Evolutionary conservation across 1,140 invertebrate genomes (phyloP).

Genomic region (Wasmannia auropunctata): DNA sequence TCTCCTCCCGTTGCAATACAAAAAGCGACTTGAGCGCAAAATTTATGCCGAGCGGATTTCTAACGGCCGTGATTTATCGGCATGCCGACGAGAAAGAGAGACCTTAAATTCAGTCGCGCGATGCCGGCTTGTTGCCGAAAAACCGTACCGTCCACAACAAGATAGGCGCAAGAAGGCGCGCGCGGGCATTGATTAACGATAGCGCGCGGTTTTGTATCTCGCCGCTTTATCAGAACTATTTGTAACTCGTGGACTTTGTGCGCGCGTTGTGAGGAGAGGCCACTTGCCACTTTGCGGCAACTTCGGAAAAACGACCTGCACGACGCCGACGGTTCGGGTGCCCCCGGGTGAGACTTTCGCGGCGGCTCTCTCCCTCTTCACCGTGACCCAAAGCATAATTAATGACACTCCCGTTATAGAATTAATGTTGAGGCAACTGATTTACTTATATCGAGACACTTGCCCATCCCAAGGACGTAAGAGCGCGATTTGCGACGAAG

Average conservation of each 20-base stretch:
- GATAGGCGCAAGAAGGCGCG: background rate
- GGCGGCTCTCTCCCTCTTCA: background rate
- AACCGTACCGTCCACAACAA: constrained; percentile 30
- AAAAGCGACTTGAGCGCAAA: constrained; percentile 16
- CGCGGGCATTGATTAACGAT: constrained; percentile 61
- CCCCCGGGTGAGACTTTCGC: background rate
- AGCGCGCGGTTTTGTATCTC: constrained; percentile 12
- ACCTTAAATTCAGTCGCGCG: constrained; percentile 50
- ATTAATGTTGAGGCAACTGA: constrained; percentile 30
- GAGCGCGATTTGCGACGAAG: background rate
- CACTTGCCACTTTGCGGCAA: background rate
- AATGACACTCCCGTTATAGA: background rate
- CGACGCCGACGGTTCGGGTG: background rate
- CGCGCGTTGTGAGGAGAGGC: background rate
- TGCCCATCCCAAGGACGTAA: background rate
- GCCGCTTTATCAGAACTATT: constrained; percentile 62
- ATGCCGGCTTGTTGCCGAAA: background rate
- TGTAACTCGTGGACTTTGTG: constrained; percentile 43
- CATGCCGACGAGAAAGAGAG: background rate
- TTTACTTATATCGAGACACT: constrained; percentile 46
- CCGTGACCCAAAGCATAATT: constrained; percentile 24
- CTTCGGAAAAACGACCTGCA: constrained; percentile 13
- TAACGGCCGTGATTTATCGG: constrained; percentile 51
- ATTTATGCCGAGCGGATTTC: constrained; percentile 51
- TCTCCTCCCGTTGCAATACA: background rate